phyloP scores from a whole-genome alignment of 2,888 invertebrate species.

The Ctenicera cuprea region DNA sequence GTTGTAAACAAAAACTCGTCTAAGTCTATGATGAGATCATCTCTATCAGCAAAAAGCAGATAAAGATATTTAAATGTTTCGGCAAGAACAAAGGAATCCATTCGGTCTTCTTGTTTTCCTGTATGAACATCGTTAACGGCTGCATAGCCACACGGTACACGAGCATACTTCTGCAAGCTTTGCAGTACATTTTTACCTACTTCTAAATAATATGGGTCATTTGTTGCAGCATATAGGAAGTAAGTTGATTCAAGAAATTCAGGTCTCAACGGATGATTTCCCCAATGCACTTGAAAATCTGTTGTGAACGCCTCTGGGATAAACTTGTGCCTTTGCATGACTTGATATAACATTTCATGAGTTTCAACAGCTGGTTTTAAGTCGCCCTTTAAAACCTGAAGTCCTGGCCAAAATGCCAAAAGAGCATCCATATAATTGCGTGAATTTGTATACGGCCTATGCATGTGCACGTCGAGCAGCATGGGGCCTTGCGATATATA shows the following conservation, averaged over 20 bases:
- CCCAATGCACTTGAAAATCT: constrained; percentile 98
- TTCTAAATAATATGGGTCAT: constrained; percentile 95
- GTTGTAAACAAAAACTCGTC: constrained; percentile 94
- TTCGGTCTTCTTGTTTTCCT: constrained; percentile 89
- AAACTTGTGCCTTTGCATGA: constrained; percentile 97
- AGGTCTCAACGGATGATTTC: constrained; percentile 96
- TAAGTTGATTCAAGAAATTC: constrained; percentile 99
- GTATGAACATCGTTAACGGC: constrained; percentile 96
- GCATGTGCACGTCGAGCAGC: constrained; percentile 93
- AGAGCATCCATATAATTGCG: constrained; percentile 98
- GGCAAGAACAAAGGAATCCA: constrained; percentile 98
- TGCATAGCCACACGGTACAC: constrained; percentile 97
- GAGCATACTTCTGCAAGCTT: constrained; percentile 91
- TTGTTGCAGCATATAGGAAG: constrained; percentile 95
- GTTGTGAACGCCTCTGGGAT: constrained; percentile 99
- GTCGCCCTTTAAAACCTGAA: constrained; percentile 89
- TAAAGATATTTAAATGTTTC: constrained; percentile 99
- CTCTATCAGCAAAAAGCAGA: constrained; percentile 92
- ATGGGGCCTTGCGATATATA: constrained; percentile 97
- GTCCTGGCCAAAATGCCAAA: constrained; percentile 98
- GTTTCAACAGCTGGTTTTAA: constrained; percentile 98
- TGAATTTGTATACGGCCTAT: constrained; percentile 93
- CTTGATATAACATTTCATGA: constrained; percentile 99
- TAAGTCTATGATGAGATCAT: constrained; percentile 86
- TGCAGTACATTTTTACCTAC: constrained; percentile 93